Base-by-base conservation (phyloP, 2,888 invertebrate species). In the Drosophila cognata region DNA sequence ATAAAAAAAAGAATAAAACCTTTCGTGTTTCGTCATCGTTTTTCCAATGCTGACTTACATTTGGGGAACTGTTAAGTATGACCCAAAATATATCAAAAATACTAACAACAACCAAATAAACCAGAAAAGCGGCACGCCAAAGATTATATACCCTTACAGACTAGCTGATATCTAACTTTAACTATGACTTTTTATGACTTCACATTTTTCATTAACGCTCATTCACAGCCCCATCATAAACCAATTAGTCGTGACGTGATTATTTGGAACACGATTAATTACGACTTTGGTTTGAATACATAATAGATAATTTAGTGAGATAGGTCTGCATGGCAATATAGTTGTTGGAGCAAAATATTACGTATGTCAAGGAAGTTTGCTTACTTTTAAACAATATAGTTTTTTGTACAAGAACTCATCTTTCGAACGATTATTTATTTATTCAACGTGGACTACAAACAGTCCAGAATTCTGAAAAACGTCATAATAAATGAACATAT, bases 1-100 rank as follows among this genome's bases (percentile, higher is more conserved):
- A 46, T 2, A 18, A 5, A 43, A n/a, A 11, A 60, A 36, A 60
- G 1, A 48, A 60, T 18, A 31, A 35, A 25, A 48, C 29, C 51
- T 33, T 55, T 48, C 33, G 53, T 60, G 81, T 79, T 77, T 80
- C 77, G 81, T 79, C 79, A 79, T 80, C 77, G 38, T 31, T 69
- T 66, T 79, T 66, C 65, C 74, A 72, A 74, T 79, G 78, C 84
- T 89, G 88, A 89, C 88, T 88, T 79, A 88, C 74, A 76, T 88
- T 74, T 64, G 16, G 65, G 41, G 59, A 61, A 60, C 81, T 58
- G 46, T 60, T 60, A 50, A 65, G 62, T 72, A 56, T 61, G 74
- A 73, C 64, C 76, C 58, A 55, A 72, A 74, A 72, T 64, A 65
- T 66, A 65, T 67, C 61, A 70, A 65, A 67, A 71, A 76, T 33